Base-by-base conservation (phyloP, 2,888 invertebrate species). In the Trachelus troglodyta region DNA sequence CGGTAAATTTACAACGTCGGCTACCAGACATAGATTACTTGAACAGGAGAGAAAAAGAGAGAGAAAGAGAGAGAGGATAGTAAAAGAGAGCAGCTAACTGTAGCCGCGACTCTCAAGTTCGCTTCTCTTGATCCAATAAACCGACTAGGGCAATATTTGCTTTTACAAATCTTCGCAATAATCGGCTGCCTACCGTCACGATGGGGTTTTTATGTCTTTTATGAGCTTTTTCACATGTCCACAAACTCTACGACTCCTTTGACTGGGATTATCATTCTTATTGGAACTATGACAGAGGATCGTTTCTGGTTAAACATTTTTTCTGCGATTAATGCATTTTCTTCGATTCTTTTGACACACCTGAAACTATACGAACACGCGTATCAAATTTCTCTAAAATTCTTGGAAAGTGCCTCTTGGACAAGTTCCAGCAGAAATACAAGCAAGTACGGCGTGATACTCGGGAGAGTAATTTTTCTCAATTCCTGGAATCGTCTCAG, bases 1-100 rank as follows among this genome's bases (percentile, higher is more conserved):
- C 87, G 30, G 81, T 84, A 84, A 84, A 87, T 88, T 87, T 85
- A 86, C 87, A 83, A 83, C 85, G 82, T 81, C 81, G 81, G 85
- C 86, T 85, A 85, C 87, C 85, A 83, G 83, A 79, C 81, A 15
- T 40, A 40, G 40, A 15, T 40, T 40, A 40, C 23, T 56, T 2
- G 56, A 56, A 40, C 4, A 4, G 4, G 40, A 12, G 40, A 15
- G 40, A 23, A 23, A 4, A 6, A 34, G 34, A 34, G 34, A 34
- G 40, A 40, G 15, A 15, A 6, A 1, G 40, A 6, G 12, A 15
- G 15, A 1, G 12, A 4, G 1, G 40, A 6, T 15, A 56, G 23
- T 6, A 56, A 23, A 56, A 56, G 56, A 56, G 56, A 56, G 23
- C 56, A 56, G 6, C 56, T 9, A 23, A 15, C 56, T 23, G 23